Evolutionary conservation across 2,888 invertebrate genomes (phyloP).

Genomic region (Coremacera marginata): DNA sequence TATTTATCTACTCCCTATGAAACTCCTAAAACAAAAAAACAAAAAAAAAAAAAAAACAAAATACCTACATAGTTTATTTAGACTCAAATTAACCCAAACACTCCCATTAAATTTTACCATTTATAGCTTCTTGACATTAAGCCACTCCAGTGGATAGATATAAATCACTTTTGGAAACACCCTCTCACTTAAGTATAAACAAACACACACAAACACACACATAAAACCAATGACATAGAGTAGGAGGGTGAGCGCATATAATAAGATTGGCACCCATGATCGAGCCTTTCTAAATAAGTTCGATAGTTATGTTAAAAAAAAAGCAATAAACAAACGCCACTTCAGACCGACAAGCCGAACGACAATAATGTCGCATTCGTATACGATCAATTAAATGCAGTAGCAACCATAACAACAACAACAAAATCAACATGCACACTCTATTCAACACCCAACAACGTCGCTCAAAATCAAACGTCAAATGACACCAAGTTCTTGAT

Average conservation of each 20-base stretch:
- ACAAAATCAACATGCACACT: background rate
- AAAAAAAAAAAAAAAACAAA: background rate
- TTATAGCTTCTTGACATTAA: slow-evolving; percentile 26
- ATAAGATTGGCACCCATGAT: background rate
- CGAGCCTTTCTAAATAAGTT: slow-evolving; percentile 15
- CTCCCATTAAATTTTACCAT: slow-evolving; percentile 22
- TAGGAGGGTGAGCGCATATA: slow-evolving; percentile 5
- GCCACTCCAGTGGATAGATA: background rate
- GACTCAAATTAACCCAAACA: slow-evolving; percentile 14
- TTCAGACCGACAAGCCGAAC: background rate
- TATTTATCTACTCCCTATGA: background rate
- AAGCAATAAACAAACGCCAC: background rate
- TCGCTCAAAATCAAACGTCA: too few species aligned
- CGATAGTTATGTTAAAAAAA: background rate
- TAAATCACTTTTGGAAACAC: slow-evolving; percentile 21
- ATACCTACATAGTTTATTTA: background rate
- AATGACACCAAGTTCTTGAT: too few species aligned
- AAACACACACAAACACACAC: background rate
- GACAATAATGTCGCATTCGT: slow-evolving; percentile 24
- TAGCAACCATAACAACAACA: background rate
- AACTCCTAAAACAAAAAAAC: background rate
- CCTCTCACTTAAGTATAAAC: background rate
- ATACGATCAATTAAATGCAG: slow-evolving; percentile 21
- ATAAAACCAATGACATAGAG: background rate
- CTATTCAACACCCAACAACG: too few species aligned